Evolutionary conservation across 2,888 invertebrate genomes (phyloP).

Genomic region (Dryadula phaetusa): DNA sequence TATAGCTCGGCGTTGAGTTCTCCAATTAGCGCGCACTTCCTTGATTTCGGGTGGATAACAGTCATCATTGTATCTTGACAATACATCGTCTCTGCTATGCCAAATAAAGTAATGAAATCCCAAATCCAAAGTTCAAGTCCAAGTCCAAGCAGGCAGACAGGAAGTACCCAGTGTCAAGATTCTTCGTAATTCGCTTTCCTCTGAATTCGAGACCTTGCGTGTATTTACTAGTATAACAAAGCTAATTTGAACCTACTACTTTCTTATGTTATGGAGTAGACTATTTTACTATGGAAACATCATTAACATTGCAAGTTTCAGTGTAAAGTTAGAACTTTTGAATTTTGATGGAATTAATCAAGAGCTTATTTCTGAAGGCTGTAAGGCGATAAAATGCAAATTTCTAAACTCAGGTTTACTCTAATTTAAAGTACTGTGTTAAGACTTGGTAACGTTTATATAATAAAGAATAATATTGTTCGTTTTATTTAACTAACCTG

Average conservation of each 20-base stretch:
- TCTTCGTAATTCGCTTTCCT: no score
- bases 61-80: no score
- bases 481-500: neutral
- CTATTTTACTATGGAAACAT: neutral
- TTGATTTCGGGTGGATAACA: no score
- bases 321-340: neutral
- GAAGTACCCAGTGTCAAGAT: no score
- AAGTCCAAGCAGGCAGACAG: no score
- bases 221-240: no score
- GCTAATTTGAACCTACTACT: neutral
- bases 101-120: no score
- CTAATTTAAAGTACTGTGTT: conserved; percentile 18
- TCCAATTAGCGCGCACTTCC: no score
- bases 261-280: neutral
- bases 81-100: no score
- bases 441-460: conserved; percentile 20
- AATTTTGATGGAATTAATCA: conserved; percentile 28
- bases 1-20: no score
- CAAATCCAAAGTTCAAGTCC: no score
- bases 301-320: conserved; percentile 8
- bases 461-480: neutral
- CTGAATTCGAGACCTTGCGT: no score
- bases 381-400: conserved; percentile 22
- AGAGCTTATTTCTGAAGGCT: conserved; percentile 25
- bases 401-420: conserved; percentile 23